Conservation (phyloP, 2,113 vertebrate species). For the Epinephelus moara region DNA sequence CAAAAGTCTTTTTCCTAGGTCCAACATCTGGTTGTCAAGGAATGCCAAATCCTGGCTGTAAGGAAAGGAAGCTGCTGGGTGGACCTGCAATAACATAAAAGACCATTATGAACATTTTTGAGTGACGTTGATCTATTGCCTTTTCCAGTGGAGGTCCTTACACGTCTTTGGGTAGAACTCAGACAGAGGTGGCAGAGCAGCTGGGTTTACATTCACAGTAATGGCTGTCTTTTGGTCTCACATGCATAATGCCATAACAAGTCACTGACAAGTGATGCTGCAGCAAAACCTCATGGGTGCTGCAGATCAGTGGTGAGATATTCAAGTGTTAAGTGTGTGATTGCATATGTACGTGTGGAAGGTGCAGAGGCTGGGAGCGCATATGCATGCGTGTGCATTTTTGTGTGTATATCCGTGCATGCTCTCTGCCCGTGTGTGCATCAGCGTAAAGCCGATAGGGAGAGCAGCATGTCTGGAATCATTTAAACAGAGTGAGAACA, state of each 20-base stretch:
- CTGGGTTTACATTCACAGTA: constrained; percentile 46
- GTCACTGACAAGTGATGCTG: constrained; percentile 57
- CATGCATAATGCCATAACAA: constrained; percentile 38
- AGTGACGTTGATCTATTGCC: constrained; percentile 65
- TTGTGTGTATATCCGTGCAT: not conserved
- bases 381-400: constrained; percentile 13
- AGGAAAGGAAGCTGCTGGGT: constrained; percentile 55
- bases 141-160: constrained; percentile 45
- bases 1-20: constrained; percentile 31
- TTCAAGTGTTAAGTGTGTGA: not conserved
- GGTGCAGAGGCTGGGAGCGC: not conserved
- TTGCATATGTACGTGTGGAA: not conserved
- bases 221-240: constrained; percentile 6
- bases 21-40: constrained; percentile 69
- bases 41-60: constrained; percentile 50
- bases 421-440: constrained; percentile 30
- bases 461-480: constrained; percentile 80
- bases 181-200: constrained; percentile 44
- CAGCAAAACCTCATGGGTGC: constrained; percentile 36
- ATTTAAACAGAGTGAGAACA: constrained; percentile 73
- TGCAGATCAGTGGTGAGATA: constrained; percentile 36
- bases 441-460: constrained; percentile 57
- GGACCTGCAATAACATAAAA: constrained; percentile 72
- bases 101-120: constrained; percentile 65
- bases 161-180: constrained; percentile 20